Conservation (phyloP, 2,797 vertebrate species). For the Artibeus lituratus region DNA sequence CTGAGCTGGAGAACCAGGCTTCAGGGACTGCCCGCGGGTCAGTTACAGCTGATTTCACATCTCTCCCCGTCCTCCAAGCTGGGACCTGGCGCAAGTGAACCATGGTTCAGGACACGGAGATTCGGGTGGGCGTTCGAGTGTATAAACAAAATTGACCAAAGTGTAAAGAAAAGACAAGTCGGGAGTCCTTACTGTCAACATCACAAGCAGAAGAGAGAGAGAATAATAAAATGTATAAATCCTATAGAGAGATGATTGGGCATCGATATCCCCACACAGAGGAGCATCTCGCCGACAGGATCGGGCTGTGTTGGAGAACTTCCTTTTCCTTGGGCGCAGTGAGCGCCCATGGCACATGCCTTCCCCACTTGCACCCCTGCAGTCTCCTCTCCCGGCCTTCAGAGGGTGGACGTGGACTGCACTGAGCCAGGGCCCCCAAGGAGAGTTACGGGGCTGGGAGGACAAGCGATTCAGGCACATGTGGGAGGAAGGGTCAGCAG, state of each 20-base stretch:
- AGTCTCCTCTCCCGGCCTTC: neutral
- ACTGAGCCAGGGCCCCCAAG: neutral
- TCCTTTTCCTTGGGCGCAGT: neutral
- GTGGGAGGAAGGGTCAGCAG: neutral
- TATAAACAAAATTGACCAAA: slow-evolving; percentile 12
- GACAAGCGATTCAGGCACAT: neutral
- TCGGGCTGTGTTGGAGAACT: neutral
- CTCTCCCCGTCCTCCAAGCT: neutral
- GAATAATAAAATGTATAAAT: neutral
- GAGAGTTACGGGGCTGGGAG: neutral
- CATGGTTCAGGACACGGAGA: neutral
- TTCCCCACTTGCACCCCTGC: neutral
- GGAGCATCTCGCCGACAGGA: neutral
- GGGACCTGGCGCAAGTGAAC: neutral
- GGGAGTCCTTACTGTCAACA: neutral
- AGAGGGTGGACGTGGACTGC: neutral
- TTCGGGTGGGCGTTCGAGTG: neutral
- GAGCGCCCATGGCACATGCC: neutral
- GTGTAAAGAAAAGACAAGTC: neutral
- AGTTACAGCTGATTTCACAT: neutral
- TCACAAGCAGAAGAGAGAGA: neutral
- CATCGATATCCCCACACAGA: neutral
- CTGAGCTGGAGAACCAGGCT: neutral
- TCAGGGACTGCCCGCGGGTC: neutral
- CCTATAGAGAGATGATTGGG: neutral